Conservation (phyloP, 1,140 invertebrate genomes). For the Ericerus pela region DNA sequence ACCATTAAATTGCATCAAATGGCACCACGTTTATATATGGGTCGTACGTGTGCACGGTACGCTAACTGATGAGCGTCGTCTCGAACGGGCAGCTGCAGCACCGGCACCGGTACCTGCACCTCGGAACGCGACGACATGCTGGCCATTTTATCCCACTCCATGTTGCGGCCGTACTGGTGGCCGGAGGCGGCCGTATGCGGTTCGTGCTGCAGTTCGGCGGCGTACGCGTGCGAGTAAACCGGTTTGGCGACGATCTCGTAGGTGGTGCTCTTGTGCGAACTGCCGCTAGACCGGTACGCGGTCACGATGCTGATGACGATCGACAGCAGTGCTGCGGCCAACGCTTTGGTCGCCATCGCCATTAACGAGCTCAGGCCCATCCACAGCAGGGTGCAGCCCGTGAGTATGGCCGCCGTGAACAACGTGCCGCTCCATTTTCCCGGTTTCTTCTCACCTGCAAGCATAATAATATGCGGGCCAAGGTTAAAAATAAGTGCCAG, state of each 20-base stretch:
- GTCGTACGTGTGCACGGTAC: slow-evolving; percentile 1
- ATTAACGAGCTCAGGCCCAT: slow-evolving; percentile 55
- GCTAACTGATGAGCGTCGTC: slow-evolving; percentile 4
- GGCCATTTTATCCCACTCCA: slow-evolving; percentile 9
- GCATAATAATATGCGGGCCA: background rate
- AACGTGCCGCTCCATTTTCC: slow-evolving; percentile 23
- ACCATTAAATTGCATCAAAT: too few relatives aligned
- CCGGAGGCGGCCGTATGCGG: background rate
- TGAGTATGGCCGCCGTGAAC: slow-evolving; percentile 26
- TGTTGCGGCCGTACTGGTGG: background rate
- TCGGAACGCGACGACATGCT: slow-evolving; percentile 5
- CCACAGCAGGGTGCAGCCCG: slow-evolving; percentile 48
- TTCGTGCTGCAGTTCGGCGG: slow-evolving; percentile 47
- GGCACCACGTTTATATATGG: slow-evolving; percentile 4
- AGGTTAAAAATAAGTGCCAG: background rate
- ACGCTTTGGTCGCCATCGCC: slow-evolving; percentile 57
- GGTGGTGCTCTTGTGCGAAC: slow-evolving; percentile 33
- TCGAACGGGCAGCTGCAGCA: background rate
- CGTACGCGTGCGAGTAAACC: slow-evolving; percentile 50
- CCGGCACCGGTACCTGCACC: too few relatives aligned
- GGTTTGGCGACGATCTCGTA: slow-evolving; percentile 70
- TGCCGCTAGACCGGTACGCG: slow-evolving; percentile 32
- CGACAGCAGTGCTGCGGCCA: slow-evolving; percentile 65
- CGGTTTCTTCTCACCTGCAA: slow-evolving; percentile 1
- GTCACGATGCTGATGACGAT: slow-evolving; percentile 48